Base-by-base conservation (phyloP, 2,113 vertebrate species). In the Colistium nudipinnis region DNA sequence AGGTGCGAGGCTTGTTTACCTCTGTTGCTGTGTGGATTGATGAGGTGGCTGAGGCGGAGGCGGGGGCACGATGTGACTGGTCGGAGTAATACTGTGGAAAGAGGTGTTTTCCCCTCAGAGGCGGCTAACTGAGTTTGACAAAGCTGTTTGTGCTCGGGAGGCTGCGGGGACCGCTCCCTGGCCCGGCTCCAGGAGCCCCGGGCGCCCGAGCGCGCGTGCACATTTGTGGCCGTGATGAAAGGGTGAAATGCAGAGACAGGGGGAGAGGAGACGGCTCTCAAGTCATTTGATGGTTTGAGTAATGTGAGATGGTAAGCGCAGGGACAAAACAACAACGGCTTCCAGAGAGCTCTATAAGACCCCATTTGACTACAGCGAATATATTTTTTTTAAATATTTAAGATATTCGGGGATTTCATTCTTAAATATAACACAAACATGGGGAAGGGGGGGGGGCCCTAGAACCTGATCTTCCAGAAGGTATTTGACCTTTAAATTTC, bases 101-200 rank as follows among this genome's bases (percentile, higher is more conserved):
- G 77, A 84, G 77, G 79, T 85, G 80, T 84, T 86, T 77, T 80
- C 69, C 68, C 80, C 78, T 75, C 52, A 3, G 80, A 81, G 88
- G 82, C 59, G 53, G 78, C 85, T 91, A 91, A 91, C 85, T 76
- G 88, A 91, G 85, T 91, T 88, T 91, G 91, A 90, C 83, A 87
- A 87, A 89, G 83, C 86, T 85, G 87, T 91, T 91, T 90, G 83
- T 75, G 59, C 78, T 60, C n/a, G 80, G 76, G 83, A 79, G 67
- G 77, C 89, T 81, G 57, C 62, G 0, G 83, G 88, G 85, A 84
- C 53, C 41, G 47, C 67, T 74, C 66, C 38, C 76, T 87, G 83
- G 84, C 81, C 52, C 20, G 1, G 52, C 56, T 87, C 86, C 88
- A 82, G 75, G 76, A 88, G 69, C 54, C 45, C n/a, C 9, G 19